Evolutionary conservation across 2,888 invertebrate genomes (phyloP), one percentile per base, ranked within the genome.

Genomic region (Apamea monoglypha): DNA sequence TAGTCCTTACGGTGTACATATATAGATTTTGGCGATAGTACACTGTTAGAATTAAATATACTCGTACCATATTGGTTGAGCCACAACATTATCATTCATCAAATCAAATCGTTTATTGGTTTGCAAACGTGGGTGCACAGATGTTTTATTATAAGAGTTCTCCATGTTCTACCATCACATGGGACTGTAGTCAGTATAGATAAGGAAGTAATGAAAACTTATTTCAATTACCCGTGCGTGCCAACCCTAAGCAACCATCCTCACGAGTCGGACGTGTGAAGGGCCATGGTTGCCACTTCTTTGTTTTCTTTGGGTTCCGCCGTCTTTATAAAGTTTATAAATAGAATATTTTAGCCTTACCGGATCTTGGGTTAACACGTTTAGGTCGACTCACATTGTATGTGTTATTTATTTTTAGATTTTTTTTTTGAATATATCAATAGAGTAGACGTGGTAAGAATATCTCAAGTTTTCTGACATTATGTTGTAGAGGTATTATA

Each of bases 221-320:
- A 25, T 53, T 53, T 8, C 25, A 56, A 56, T 25, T 4, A 25
- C 0, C 16, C 36, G 25, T 25, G 44, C 25, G 79, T 85, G 85
- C 0, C 90, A 92, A 64, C 92, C 92, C 92, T 91, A 80, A 7
- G 21, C 32, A 25, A 40, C 25, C 32, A 77, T 81, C 82, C 74
- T 81, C 86, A 81, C 81, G 83, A 88, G 87, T 89, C 88, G 88
- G 90, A 90, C 91, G 89, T 91, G 90, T 90, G 90, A 86, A 92
- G 92, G 81, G 92, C 87, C 83, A 89, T 82, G 89, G 91, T 88
- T 91, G 89, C 89, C 89, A 85, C 89, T 89, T 89, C 92, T 91
- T 91, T 91, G 90, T 92, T 91, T 89, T 90, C 90, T 92, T 90
- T 91, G 81, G 89, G 82, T 82, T 80, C 80, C 76, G 68, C 61